Evolutionary conservation across 2,888 invertebrate genomes (phyloP), one percentile per base, ranked within the genome.

Genomic region (Fissipunctia ypsillon): DNA sequence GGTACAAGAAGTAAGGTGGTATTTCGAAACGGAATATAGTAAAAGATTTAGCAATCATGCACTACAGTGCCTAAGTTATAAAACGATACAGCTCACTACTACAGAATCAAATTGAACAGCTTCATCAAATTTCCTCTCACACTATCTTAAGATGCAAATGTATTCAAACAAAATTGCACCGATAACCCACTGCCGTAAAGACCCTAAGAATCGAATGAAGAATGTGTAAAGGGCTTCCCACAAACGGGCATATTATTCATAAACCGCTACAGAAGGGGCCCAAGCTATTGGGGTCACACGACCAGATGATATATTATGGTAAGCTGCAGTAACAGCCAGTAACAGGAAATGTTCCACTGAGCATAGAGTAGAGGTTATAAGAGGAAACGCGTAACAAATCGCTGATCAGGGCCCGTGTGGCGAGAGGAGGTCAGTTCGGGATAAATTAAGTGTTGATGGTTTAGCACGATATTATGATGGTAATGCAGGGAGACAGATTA

Each of bases 371-470:
- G 69, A 74, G 80, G 78, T 82, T 80, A 76, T 74, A 76, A 76
- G 72, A 84, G 83, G 86, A 84, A 87, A 86, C 86, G 90, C 87
- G 88, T 85, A 85, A 86, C 89, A 84, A 88, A 90, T 90, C 78
- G 82, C 80, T 85, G 87, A 90, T 90, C 81, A 80, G 84, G 81
- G 85, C 82, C 79, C 78, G 80, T 73, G 72, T 77, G 72, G 61
- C 63, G 76, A 75, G 77, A 76, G 71, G 76, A 66, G 79, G 77
- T 80, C 75, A 73, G 79, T 61, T 73, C 81, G 84, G 70, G 65
- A 84, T 77, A 84, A 76, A 81, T 84, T 84, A 81, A 79, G 73
- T 66, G 77, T 69, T 70, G 72, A 80, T 84, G 54, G 67, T 68
- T 80, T 67, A 64, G 52, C 67, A 80, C 63, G 48, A 81, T 56